These are phyloP conservation scores for Xanthorhoe spadicearia DNA, from an alignment of 2,888 invertebrate genomes.

Conservation along the genomic window DNA sequence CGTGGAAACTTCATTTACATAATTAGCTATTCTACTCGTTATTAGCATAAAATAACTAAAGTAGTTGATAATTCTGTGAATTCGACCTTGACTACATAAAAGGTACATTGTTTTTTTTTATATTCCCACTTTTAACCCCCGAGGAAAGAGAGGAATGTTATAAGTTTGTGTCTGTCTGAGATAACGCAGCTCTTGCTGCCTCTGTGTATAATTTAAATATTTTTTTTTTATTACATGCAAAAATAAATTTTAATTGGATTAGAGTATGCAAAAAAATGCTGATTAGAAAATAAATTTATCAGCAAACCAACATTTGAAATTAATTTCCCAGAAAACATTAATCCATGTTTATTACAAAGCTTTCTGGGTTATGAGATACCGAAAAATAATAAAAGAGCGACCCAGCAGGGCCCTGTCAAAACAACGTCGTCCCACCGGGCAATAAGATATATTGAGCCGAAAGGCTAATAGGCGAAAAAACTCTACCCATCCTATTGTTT, in stretches of 20 bases:
- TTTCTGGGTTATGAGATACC: conserved; percentile 12
- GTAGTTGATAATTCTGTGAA: background rate
- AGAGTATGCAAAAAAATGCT: too few relatives aligned
- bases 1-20: background rate
- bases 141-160: too few relatives aligned
- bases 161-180: too few relatives aligned
- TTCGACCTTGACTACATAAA: background rate
- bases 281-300: too few relatives aligned
- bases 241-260: too few relatives aligned
- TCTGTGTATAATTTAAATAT: too few relatives aligned
- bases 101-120: background rate
- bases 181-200: too few relatives aligned
- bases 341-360: conserved; percentile 9
- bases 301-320: background rate
- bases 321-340: conserved; percentile 16
- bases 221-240: too few relatives aligned
- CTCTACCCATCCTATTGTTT: conserved; percentile 24
- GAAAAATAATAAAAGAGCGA: conserved; percentile 28
- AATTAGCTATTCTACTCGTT: conserved; percentile 1
- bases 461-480: conserved; percentile 32
- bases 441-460: conserved; percentile 34
- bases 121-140: too few relatives aligned
- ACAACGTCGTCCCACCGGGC: conserved; percentile 25
- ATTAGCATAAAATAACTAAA: conserved; percentile 1
- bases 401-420: conserved; percentile 27